Evolutionary conservation across 2,888 invertebrate genomes (phyloP).

Genomic region (Zele albiditarsus): DNA sequence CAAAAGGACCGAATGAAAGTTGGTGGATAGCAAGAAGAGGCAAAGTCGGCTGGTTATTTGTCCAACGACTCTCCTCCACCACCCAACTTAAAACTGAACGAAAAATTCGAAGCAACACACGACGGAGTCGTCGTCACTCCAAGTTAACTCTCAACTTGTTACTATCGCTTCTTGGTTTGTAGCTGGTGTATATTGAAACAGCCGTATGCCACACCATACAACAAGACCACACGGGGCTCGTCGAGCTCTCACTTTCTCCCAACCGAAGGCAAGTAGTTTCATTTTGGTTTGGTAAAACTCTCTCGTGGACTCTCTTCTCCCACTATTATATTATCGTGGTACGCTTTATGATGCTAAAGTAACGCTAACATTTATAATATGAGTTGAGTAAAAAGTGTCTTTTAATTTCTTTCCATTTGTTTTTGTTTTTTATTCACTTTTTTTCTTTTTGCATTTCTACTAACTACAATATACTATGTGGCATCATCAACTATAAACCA

Average conservation of each 20-base stretch:
- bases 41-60: constrained; percentile 28
- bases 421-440: neutral
- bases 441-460: neutral
- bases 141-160: constrained; percentile 30
- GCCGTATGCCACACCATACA: constrained; percentile 38
- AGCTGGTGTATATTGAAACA: constrained; percentile 14
- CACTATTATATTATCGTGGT: constrained; percentile 29
- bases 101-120: constrained; percentile 16
- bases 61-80: constrained; percentile 25
- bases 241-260: constrained; percentile 53
- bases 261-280: constrained; percentile 64
- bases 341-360: neutral
- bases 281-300: constrained; percentile 70
- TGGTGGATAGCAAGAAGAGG: neutral
- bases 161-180: constrained; percentile 12
- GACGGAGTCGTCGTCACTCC: constrained; percentile 29
- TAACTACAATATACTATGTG: neutral
- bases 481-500: no score
- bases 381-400: neutral
- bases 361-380: neutral
- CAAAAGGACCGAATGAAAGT: constrained; percentile 7
- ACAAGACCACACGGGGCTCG: constrained; percentile 33
- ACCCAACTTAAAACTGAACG: neutral
- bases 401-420: neutral
- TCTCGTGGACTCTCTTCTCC: constrained; percentile 55